Evolutionary conservation across 92 coral and sea anemone species (phyloP), one percentile per base, ranked within the genome.

Genomic region (Siderastrea radians): DNA sequence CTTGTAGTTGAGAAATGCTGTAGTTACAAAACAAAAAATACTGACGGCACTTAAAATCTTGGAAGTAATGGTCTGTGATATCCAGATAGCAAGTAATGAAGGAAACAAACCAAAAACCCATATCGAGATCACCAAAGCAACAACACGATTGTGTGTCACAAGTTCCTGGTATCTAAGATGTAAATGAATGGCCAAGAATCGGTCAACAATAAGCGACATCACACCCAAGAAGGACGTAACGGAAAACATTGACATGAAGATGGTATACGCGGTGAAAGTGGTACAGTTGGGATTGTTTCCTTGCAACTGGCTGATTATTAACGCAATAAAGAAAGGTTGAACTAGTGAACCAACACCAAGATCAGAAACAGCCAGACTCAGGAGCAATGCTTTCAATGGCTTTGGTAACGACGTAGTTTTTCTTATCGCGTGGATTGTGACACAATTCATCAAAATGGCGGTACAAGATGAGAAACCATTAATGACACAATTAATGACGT

Each of bases 321-420:
- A 26, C 38, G 38, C 38, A 26, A 26, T 26, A 26, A 26, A 26
- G 38, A 26, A 26, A 26, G 38, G 38, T 26, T 26, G 38, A 26
- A 26, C 38, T 26, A 26, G 38, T 26, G 38, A 26, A 26, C 38
- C 38, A 26, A 26, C 38, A 26, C 38, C 38, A 26, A 26, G 38
- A 26, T 26, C 38, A 26, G 38, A 26, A 26, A 26, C 38, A 26
- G 38, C 38, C 38, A 26, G 38, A 26, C 38, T 26, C 38, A 26
- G 38, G 38, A 72, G 59, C 44, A 72, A 51, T 72, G 60, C 49
- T 72, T 72, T 72, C 1, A 72, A 72, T 5, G 16, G 47, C 1
- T 49, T 17, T 8, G 77, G 77, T 14, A 72, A 72, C 12, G 77
- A 72, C 14, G 77, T 6, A 17, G 77, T 72, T 49, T n/a, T 72